Conservation (phyloP, 2,888 invertebrate genomes). For the Selenia dentaria region DNA sequence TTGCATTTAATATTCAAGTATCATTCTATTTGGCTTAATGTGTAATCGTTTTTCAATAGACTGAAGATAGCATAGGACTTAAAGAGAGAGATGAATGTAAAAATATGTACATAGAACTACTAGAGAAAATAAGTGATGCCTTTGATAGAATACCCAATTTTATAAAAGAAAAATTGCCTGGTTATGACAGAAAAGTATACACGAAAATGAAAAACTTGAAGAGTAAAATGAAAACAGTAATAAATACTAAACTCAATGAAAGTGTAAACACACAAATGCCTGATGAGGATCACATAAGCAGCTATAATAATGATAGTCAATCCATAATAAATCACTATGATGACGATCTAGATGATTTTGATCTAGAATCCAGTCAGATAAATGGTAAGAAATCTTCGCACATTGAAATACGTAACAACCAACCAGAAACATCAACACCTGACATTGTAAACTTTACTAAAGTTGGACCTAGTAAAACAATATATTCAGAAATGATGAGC, state of each 20-base stretch:
- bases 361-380: conserved; percentile 46
- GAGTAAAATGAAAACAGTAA: conserved; percentile 79
- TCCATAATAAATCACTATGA: conserved; percentile 42
- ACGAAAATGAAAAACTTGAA: conserved; percentile 83
- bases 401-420: background rate
- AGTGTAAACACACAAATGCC: conserved; percentile 31
- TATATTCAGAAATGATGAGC: conserved; percentile 51
- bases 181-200: conserved; percentile 83
- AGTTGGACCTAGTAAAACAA: conserved; percentile 48
- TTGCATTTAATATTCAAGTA: too few relatives aligned
- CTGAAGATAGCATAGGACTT: conserved; percentile 31
- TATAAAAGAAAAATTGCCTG: conserved; percentile 85
- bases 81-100: conserved; percentile 65
- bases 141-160: conserved; percentile 87
- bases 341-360: conserved; percentile 55
- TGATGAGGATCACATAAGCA: conserved; percentile 37
- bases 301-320: conserved; percentile 38
- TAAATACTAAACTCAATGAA: conserved; percentile 69
- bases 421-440: conserved; percentile 55
- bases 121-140: conserved; percentile 86
- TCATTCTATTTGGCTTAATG: too few relatives aligned
- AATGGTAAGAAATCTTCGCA: conserved; percentile 31
- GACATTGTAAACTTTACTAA: conserved; percentile 47
- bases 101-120: conserved; percentile 83
- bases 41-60: conserved; percentile 39